Conservation (phyloP, 2,888 invertebrate genomes). For the Alcis repandata region DNA sequence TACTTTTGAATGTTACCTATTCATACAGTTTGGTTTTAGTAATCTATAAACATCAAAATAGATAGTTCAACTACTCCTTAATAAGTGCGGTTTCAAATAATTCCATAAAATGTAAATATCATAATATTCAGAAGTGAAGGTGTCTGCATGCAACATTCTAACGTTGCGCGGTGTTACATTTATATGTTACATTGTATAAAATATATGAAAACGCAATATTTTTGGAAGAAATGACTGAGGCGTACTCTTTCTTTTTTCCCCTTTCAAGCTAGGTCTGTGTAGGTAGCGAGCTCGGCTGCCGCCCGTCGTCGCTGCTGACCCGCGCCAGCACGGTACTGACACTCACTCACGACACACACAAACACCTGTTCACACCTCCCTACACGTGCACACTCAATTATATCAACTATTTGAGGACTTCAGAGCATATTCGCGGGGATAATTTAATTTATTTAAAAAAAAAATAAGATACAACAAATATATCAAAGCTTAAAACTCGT, state of each 20-base stretch:
- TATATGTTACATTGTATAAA: conserved; percentile 48
- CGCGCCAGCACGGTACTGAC: conserved; percentile 82
- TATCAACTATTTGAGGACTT: neutral
- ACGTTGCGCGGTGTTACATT: conserved; percentile 49
- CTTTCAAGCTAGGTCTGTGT: conserved; percentile 87
- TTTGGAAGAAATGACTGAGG: conserved; percentile 84
- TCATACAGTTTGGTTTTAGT: conserved; percentile 1
- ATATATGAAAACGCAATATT: conserved; percentile 60
- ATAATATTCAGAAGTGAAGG: conserved; percentile 34
- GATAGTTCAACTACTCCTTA: neutral
- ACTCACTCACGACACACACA: conserved; percentile 53
- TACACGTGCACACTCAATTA: conserved; percentile 39
- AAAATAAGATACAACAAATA: neutral
- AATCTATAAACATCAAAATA: neutral
- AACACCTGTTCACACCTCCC: conserved; percentile 42
- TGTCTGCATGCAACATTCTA: conserved; percentile 53
- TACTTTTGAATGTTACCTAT: conserved; percentile 28
- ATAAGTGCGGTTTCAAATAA: neutral
- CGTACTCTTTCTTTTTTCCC: conserved; percentile 84
- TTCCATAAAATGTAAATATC: neutral
- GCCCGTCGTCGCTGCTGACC: conserved; percentile 73
- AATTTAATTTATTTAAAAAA: neutral
- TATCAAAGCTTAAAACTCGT: no score
- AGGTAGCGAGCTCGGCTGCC: conserved; percentile 80
- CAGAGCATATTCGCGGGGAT: neutral